Percentiles rank a stretch among this genome's conserved stretches.
phyloP scores from a whole-genome alignment of 1,140 invertebrate genomes.

The Teleogryllus occipitalis region DNA sequence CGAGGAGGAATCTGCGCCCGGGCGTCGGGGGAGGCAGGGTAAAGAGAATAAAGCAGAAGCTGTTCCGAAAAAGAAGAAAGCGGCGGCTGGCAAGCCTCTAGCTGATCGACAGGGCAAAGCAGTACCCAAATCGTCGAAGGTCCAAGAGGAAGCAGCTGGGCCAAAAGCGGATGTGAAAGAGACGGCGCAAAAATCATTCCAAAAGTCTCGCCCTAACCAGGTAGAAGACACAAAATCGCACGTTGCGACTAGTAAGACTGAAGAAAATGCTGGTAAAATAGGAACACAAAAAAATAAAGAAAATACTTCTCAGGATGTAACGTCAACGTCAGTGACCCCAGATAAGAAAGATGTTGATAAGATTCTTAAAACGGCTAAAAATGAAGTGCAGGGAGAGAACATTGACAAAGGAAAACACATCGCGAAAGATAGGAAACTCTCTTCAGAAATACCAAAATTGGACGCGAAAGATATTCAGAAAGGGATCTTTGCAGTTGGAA shows the following conservation, averaged over 20 bases:
- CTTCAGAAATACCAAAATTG: too few relatives aligned
- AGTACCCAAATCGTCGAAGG: neutral
- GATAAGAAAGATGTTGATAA: too few relatives aligned
- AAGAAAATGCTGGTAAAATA: neutral
- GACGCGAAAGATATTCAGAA: too few relatives aligned
- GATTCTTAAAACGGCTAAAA: too few relatives aligned
- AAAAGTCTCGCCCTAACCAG: neutral
- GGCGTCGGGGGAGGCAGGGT: slow-evolving; percentile 9
- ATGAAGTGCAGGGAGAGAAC: too few relatives aligned
- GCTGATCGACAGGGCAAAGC: neutral
- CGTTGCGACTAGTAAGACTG: neutral
- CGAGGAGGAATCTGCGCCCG: neutral
- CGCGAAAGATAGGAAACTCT: too few relatives aligned
- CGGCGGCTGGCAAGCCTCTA: neutral
- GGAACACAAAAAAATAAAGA: neutral
- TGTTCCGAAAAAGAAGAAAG: neutral
- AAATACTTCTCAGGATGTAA: neutral
- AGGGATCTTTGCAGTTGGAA: too few relatives aligned
- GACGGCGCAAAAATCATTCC: neutral
- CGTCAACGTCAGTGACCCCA: too few relatives aligned
- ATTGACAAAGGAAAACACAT: too few relatives aligned
- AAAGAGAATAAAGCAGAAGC: slow-evolving; percentile 9
- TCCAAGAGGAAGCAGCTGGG: neutral
- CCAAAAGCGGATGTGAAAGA: neutral
- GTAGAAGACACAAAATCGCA: neutral